phyloP scores from a whole-genome alignment of 1,140 invertebrate species.

The Armadillidium nasatum region DNA sequence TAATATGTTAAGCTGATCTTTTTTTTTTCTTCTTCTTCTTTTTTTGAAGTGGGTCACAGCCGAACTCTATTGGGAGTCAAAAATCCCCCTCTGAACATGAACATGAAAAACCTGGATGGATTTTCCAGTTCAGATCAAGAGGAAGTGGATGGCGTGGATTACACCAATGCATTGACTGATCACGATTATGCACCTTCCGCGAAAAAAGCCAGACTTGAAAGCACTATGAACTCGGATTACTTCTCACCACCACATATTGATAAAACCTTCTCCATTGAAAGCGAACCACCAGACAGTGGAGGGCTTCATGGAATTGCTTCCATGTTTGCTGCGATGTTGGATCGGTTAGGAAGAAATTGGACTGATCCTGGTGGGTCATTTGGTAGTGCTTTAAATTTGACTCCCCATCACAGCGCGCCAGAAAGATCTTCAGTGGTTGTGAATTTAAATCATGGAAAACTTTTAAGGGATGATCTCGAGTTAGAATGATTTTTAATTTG shows the following conservation, averaged over 20 bases:
- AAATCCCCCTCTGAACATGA: slow-evolving; percentile 1
- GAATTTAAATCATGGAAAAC: not conserved
- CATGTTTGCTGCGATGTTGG: not conserved
- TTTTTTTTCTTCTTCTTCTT: not conserved
- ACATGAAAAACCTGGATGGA: not conserved
- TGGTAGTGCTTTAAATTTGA: not conserved
- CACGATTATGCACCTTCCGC: not conserved
- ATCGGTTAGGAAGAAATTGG: not conserved
- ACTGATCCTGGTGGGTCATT: not conserved
- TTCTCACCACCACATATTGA: not conserved
- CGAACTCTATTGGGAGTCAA: not conserved
- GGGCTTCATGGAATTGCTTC: not conserved
- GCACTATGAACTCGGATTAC: not conserved
- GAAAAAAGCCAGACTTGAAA: not conserved
- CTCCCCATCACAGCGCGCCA: not conserved
- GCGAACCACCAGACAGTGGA: not conserved
- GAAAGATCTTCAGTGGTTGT: not conserved
- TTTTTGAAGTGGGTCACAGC: not conserved
- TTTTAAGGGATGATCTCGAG: not conserved
- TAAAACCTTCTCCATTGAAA: not conserved
- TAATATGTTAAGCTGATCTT: not conserved
- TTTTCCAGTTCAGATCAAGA: not conserved
- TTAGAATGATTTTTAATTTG: not conserved
- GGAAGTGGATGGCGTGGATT: not conserved
- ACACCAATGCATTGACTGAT: not conserved